Conservation (phyloP, 2,113 vertebrate species). For the Dunckerocampus dactyliophorus region DNA sequence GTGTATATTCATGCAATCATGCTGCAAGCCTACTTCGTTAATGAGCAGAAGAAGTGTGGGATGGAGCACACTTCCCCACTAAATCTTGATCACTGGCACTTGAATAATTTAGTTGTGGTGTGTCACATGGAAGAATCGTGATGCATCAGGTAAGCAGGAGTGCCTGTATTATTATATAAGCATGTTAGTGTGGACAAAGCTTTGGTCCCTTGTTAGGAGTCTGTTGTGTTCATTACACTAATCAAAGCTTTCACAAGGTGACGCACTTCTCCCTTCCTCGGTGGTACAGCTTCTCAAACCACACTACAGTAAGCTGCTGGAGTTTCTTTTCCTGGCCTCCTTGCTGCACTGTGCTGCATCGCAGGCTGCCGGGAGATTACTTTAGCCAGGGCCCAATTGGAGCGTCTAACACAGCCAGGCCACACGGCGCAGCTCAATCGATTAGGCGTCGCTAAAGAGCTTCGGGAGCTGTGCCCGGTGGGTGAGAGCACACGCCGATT, state of each 20-base stretch:
- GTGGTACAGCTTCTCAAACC: constrained; percentile 13
- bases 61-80: constrained; percentile 3
- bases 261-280: constrained; percentile 30
- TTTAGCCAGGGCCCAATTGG: constrained; percentile 36
- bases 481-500: constrained; percentile 8
- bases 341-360: constrained; percentile 32
- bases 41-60: neutral
- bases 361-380: constrained; percentile 60
- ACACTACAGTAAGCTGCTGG: constrained; percentile 56
- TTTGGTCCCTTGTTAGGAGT: constrained; percentile 23
- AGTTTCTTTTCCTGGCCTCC: constrained; percentile 67
- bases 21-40: neutral
- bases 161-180: too few relatives aligned
- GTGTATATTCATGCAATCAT: neutral
- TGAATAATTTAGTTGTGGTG: constrained; percentile 18
- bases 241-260: constrained; percentile 56
- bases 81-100: constrained; percentile 23
- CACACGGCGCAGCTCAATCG: constrained; percentile 49
- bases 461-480: constrained; percentile 17
- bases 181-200: too few relatives aligned
- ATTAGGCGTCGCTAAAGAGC: constrained; percentile 44
- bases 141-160: too few relatives aligned
- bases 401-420: constrained; percentile 33
- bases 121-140: constrained; percentile 4
- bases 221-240: constrained; percentile 48